Percentiles rank a stretch among this genome's conserved stretches.
Evolutionary conservation across 2,888 invertebrate genomes (phyloP).

Genomic region (Drosophila fulvimacula): DNA sequence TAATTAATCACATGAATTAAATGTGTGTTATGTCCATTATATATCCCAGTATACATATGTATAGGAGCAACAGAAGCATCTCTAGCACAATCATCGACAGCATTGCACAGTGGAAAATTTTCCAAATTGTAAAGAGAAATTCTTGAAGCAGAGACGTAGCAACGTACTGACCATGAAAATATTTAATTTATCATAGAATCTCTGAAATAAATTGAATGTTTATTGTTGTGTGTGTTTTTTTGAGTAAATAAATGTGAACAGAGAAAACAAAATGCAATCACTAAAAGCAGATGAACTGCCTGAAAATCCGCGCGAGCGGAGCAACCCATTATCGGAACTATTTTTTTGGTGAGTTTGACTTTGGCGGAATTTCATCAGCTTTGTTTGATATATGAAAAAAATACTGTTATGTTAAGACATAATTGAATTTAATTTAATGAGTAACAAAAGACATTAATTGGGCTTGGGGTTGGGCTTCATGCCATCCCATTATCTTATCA

Average conservation of each 20-base stretch:
- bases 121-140: conserved; percentile 1
- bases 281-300: conserved; percentile 84
- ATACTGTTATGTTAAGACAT: background rate
- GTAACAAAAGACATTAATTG: background rate
- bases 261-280: conserved; percentile 78
- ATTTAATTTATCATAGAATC: too few relatives aligned
- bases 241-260: conserved; percentile 5
- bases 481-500: conserved; percentile 35
- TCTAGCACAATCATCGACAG: conserved; percentile 7
- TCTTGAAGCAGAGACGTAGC: background rate
- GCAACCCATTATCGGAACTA: conserved; percentile 87
- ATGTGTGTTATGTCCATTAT: background rate
- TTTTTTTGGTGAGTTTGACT: conserved; percentile 86
- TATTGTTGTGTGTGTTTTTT: conserved; percentile 17
- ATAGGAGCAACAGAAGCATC: conserved; percentile 26
- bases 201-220: too few relatives aligned
- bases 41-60: background rate
- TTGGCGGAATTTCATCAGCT: background rate
- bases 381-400: background rate
- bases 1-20: background rate
- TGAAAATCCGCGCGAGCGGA: conserved; percentile 85
- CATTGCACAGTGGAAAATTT: conserved; percentile 20
- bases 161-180: too few relatives aligned
- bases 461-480: background rate
- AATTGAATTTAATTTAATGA: conserved; percentile 3